Evolutionary conservation across 2,113 vertebrate genomes (phyloP).

Genomic region (Chloebia gouldiae): DNA sequence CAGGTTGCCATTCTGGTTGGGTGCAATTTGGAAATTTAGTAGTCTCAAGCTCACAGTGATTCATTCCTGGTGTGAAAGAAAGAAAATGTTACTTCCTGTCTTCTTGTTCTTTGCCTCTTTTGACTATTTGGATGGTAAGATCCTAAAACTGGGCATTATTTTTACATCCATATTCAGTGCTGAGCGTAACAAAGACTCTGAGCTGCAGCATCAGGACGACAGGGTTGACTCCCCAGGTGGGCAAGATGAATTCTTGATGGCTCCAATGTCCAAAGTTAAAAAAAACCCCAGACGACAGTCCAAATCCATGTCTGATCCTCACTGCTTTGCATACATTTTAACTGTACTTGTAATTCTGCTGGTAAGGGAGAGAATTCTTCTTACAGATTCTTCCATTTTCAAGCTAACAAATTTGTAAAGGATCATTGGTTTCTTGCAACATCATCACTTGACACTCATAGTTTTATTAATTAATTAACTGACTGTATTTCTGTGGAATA

Average conservation of each 20-base stretch:
- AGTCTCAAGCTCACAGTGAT: background rate
- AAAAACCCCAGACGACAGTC: background rate
- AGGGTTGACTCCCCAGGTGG: background rate
- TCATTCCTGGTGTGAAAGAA: background rate
- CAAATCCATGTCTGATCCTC: background rate
- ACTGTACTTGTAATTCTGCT: background rate
- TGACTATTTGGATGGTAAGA: background rate
- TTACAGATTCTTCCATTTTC: background rate
- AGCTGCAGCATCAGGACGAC: background rate
- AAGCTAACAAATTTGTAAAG: background rate
- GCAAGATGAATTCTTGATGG: background rate
- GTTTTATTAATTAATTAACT: background rate
- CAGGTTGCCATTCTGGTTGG: background rate
- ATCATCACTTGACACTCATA: background rate
- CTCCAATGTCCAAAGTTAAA: background rate
- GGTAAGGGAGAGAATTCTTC: background rate
- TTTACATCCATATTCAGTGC: background rate
- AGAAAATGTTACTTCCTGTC: background rate
- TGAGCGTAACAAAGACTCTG: background rate
- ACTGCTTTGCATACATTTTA: background rate
- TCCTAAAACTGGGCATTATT: background rate
- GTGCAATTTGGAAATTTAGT: background rate
- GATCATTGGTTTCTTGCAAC: background rate
- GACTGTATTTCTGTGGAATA: background rate
- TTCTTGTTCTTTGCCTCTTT: background rate